Conservation (phyloP, 2,113 vertebrate species). For the Vanacampus margaritifer region DNA sequence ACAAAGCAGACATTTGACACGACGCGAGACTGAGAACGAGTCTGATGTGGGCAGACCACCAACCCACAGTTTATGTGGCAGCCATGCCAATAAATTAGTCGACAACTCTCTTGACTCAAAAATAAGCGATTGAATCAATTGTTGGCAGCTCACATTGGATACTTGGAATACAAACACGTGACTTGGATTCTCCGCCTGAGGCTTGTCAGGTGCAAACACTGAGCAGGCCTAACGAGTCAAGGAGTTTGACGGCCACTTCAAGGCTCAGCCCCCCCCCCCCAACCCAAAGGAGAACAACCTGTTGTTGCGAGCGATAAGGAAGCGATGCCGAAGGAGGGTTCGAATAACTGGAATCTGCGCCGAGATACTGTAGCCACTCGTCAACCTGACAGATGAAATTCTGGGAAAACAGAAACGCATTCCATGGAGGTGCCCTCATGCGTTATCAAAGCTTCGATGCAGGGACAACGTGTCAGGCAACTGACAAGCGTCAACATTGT, state of each 20-base stretch:
- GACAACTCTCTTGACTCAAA: conserved; percentile 2
- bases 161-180: not conserved
- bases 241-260: conserved; percentile 1
- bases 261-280: conserved; percentile 8
- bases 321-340: conserved; percentile 13
- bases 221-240: conserved; percentile 26
- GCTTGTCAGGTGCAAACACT: conserved; percentile 45
- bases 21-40: no score
- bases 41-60: no score
- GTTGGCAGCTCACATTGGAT: not conserved
- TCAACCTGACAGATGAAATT: conserved; percentile 28
- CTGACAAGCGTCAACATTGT: conserved; percentile 8
- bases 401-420: conserved; percentile 38
- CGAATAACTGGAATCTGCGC: conserved; percentile 43
- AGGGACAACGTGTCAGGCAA: not conserved
- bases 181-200: not conserved
- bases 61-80: no score
- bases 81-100: conserved; percentile 1
- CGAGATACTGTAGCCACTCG: conserved; percentile 37
- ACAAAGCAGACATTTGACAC: no score
- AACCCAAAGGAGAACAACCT: conserved; percentile 7
- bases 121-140: conserved; percentile 6
- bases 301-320: conserved; percentile 33
- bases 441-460: conserved; percentile 4
- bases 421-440: conserved; percentile 28